phyloP scores from a whole-genome alignment of 2,888 invertebrate genomes.

The Sinhomidia bicolor region DNA sequence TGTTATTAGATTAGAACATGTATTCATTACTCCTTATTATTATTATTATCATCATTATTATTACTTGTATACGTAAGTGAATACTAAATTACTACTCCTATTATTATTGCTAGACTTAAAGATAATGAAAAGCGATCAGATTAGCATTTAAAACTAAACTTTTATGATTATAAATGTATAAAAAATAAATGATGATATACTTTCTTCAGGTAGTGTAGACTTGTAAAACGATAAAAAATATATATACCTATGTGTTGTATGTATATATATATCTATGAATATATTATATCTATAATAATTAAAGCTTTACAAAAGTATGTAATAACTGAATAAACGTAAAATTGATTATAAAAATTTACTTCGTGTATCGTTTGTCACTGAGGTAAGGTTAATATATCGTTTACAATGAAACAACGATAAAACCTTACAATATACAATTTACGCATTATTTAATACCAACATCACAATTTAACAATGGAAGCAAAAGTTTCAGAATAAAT shows the following conservation, averaged over 20 bases:
- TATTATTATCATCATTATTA: background rate
- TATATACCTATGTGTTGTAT: too few relatives aligned
- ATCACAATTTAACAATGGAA: too few relatives aligned
- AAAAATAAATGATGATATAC: background rate
- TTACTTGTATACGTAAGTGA: background rate
- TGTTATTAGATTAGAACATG: background rate
- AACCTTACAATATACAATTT: too few relatives aligned
- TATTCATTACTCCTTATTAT: constrained; percentile 18
- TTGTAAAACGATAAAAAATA: background rate
- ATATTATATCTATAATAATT: background rate
- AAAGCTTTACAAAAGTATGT: constrained; percentile 1
- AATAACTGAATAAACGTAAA: constrained; percentile 25
- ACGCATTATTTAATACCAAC: too few relatives aligned
- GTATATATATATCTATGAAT: background rate
- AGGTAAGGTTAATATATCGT: too few relatives aligned
- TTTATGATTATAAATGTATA: background rate
- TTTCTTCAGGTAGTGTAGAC: background rate
- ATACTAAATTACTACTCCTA: background rate
- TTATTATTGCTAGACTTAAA: background rate
- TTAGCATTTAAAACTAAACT: background rate
- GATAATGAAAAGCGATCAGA: background rate
- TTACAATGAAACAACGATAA: too few relatives aligned
- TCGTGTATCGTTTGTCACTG: too few relatives aligned
- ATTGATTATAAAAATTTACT: constrained; percentile 9
- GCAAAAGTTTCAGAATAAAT: too few relatives aligned